phyloP scores from a whole-genome alignment of 1,140 invertebrate genomes.

The Cecropterus lyciades region DNA sequence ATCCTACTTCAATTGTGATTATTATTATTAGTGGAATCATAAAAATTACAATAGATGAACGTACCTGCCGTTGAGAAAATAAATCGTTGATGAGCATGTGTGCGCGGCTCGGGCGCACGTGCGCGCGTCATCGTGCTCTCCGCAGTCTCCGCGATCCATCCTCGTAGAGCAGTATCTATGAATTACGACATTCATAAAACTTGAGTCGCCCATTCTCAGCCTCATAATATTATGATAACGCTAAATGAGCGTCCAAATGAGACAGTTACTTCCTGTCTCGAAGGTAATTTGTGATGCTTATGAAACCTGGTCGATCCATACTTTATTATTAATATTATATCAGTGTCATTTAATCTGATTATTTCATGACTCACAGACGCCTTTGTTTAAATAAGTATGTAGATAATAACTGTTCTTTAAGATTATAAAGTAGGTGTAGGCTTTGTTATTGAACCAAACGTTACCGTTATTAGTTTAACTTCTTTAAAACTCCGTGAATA shows the following conservation, averaged over 20 bases:
- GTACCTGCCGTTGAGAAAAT: slow-evolving; percentile 10
- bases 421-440: no score
- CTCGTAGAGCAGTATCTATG: slow-evolving; percentile 38
- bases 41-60: slow-evolving; percentile 4
- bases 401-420: no score
- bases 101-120: slow-evolving; percentile 18
- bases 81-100: slow-evolving; percentile 30
- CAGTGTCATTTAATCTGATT: not conserved
- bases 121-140: slow-evolving; percentile 28
- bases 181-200: slow-evolving; percentile 48
- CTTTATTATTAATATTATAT: slow-evolving; percentile 19
- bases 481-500: no score
- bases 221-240: slow-evolving; percentile 38
- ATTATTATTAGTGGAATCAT: no score
- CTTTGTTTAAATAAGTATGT: not conserved
- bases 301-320: slow-evolving; percentile 20
- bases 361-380: slow-evolving; percentile 17
- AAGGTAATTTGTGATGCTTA: slow-evolving; percentile 36
- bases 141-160: slow-evolving; percentile 21
- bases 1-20: no score
- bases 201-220: slow-evolving; percentile 38
- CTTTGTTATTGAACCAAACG: no score
- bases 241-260: slow-evolving; percentile 35
- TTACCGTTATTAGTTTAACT: no score
- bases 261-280: slow-evolving; percentile 40